Evolutionary conservation across 2,113 vertebrate genomes (phyloP).

Genomic region (Colinus virginianus): DNA sequence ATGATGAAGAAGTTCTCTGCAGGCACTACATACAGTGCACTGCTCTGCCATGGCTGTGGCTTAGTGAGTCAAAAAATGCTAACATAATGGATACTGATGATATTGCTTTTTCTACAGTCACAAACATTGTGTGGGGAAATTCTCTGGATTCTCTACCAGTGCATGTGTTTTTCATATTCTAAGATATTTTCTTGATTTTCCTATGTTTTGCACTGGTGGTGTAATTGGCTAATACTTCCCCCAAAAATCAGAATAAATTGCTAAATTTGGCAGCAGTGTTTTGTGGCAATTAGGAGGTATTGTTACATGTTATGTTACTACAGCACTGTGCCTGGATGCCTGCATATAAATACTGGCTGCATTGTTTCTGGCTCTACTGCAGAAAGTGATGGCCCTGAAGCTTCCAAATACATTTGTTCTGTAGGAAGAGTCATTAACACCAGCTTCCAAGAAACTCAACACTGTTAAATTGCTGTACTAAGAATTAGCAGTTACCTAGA

Average conservation of each 20-base stretch:
- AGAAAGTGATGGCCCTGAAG: neutral
- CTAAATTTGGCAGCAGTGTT: neutral
- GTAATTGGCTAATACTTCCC: neutral
- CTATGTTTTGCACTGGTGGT: neutral
- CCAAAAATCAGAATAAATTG: neutral
- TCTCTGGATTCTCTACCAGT: neutral
- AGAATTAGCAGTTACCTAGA: conserved; percentile 43
- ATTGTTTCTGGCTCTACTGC: neutral
- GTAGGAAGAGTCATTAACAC: neutral
- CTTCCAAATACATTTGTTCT: neutral
- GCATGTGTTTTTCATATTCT: neutral
- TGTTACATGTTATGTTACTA: conserved; percentile 2
- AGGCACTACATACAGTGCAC: rapidly evolving
- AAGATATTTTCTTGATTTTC: neutral
- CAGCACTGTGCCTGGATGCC: neutral
- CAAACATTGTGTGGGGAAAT: neutral
- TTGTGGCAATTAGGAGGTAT: conserved; percentile 21
- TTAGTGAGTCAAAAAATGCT: neutral
- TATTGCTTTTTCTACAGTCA: neutral
- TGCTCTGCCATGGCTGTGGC: rapidly evolving
- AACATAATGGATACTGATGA: neutral
- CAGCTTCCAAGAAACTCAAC: neutral
- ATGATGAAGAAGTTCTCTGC: neutral
- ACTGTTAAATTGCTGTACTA: neutral
- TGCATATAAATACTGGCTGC: neutral